Evolutionary conservation across 2,113 vertebrate species (phyloP).

Genomic region (Capricornis sumatraensis): DNA sequence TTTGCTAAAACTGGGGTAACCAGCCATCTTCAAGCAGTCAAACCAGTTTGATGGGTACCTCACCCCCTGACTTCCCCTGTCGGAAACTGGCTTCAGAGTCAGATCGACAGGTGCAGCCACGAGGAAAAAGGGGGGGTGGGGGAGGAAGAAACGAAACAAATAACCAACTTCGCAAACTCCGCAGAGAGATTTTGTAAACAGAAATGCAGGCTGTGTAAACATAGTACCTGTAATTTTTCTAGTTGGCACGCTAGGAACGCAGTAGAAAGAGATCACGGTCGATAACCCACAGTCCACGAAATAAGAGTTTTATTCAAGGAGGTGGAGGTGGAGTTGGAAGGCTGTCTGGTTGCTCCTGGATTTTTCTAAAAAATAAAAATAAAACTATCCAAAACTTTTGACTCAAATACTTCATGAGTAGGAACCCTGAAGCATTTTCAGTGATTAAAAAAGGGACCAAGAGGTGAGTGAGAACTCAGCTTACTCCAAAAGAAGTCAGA

Average conservation of each 20-base stretch:
- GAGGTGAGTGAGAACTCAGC: neutral
- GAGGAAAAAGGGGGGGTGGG: fast-evolving
- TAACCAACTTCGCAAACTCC: neutral
- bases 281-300: neutral
- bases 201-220: slow-evolving; percentile 41
- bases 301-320: neutral
- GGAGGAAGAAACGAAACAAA: neutral
- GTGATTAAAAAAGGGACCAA: neutral
- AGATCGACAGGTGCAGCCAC: neutral
- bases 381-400: neutral
- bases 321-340: neutral
- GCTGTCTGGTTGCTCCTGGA: neutral
- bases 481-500: neutral
- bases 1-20: neutral
- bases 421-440: slow-evolving; percentile 11
- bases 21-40: slow-evolving; percentile 33
- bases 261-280: neutral
- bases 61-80: neutral
- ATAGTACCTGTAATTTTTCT: neutral
- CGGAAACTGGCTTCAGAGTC: neutral
- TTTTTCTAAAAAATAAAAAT: neutral
- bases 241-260: neutral
- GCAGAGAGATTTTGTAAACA: slow-evolving; percentile 60
- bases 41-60: slow-evolving; percentile 57
- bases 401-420: neutral